Evolutionary conservation across 2,113 vertebrate species (phyloP), one percentile per base, ranked within the genome.

Genomic region (Neogobius melanostomus): DNA sequence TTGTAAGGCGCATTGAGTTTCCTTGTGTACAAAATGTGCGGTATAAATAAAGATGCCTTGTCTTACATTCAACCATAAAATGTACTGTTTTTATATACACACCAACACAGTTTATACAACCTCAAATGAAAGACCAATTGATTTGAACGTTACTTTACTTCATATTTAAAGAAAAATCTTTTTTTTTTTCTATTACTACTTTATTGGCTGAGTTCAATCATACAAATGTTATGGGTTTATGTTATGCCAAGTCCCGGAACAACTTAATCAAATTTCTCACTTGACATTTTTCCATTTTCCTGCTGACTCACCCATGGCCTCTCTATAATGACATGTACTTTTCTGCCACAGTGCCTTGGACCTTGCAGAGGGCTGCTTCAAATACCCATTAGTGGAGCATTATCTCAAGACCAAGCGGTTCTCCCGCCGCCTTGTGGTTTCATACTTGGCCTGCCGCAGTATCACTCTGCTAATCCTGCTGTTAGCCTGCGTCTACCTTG

Each of bases 321-420:
- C 6, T 60, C 7, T 17, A 17, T 10, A 64, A 17, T 61, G 59
- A 17, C 48, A 46, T 46, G n/a, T 64, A 21, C 48, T 57, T 68
- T 63, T 79, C 53, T 76, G 57, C 90, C 69, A 15, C 82, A 96
- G 95, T 82, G 88, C 91, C 62, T 90, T 93, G 93, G 97, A 98
- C 51, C 85, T 96, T 77, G 83, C 93, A 0, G 96, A 97, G 85
- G 92, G 92, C 82, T 91, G 95, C 83, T 96, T 97, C 76, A 97
- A 96, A 74, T 97, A 96, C 76, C 97, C 96, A 6, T 93, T 99
- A 50, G 96, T 98, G 80, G 96, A 98, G 74, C 96, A 97, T 80
- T 99, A 98, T 82, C 88, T 99, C 83, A 96, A 95, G 87, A 96
- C 95, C 0, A 98, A 98, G 84, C 94, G 91, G 63, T 89, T 73